Evolutionary conservation across 2,797 vertebrate genomes (phyloP).

Genomic region (Pseudochromis fuscus): DNA sequence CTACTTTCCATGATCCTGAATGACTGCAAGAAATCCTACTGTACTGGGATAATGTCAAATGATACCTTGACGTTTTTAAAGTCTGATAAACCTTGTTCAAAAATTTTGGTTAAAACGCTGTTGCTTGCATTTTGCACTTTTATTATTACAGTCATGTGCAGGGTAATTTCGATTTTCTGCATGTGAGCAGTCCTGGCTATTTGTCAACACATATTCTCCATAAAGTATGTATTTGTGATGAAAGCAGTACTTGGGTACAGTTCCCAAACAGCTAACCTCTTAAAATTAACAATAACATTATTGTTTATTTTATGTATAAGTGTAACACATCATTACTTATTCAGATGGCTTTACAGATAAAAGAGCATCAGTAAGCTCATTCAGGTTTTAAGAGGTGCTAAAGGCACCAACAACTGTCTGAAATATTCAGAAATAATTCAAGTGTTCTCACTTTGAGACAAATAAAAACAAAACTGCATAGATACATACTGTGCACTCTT

Average conservation of each 20-base stretch:
- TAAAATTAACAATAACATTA: not conserved
- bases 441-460: not conserved
- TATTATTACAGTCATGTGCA: too few species aligned
- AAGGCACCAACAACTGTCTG: not conserved
- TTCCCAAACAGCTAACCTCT: not conserved
- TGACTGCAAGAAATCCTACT: not conserved
- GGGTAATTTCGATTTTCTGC: too few species aligned
- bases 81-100: not conserved
- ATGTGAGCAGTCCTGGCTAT: too few species aligned
- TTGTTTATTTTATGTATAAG: too few species aligned
- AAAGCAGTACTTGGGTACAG: not conserved
- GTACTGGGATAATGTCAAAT: not conserved
- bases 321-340: not conserved
- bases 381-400: not conserved
- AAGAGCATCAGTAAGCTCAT: not conserved
- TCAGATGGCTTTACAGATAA: not conserved
- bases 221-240: too few species aligned
- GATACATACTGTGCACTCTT: constrained; percentile 98
- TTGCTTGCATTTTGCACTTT: not conserved
- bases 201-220: too few species aligned
- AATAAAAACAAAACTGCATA: not conserved
- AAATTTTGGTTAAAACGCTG: too few species aligned
- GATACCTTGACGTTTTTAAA: too few species aligned
- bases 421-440: not conserved
- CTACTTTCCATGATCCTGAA: not conserved